Base-by-base conservation (phyloP, 2,888 invertebrate species). In the Drosophila subquinaria region DNA sequence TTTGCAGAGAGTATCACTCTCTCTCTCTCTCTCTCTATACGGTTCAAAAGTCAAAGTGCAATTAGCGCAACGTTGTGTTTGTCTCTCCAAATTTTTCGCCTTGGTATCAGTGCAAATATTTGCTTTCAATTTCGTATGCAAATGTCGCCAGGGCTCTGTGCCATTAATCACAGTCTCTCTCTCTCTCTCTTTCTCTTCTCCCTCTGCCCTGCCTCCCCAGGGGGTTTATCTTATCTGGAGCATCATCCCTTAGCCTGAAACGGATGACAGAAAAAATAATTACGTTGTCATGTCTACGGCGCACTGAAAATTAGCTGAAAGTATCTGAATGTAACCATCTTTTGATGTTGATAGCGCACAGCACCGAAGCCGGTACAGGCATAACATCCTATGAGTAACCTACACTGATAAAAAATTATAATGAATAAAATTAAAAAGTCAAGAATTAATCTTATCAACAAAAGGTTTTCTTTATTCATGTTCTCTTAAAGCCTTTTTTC, bases 101-200 rank as follows among this genome's bases (percentile, higher is more conserved):
- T 72, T 51, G 69, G 69, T 87, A 88, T 89, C 76, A 76, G 59
- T 75, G 80, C 88, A 85, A 85, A 89, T 88, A 85, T 87, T 86
- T 87, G 69, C 89, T 90, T 87, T 87, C 87, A 90, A 87, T 87
- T 88, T 90, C 82, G 81, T 83, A 90, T 90, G 86, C 87, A 90
- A 87, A 90, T 90, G 84, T 88, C 76, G 79, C 76, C 48, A 42
- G 60, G 15, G 51, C 67, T 33, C 57, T 17, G 43, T 52, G 61
- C 76, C 73, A 82, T 82, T 81, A 79, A 77, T 77, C 76, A 79
- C 80, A 64, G 76, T 38, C 38, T 55, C 59, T 40, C 23, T 23
- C 23, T 23, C 23, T 23, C 23, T 23, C 23, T 38, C 15, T 36
- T 40, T 35, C 11, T 43, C 36, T 15, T 36, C 2, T 1, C 27